Conservation (phyloP, 2,888 invertebrate species). For the Hirtodrosophila histrioides region DNA sequence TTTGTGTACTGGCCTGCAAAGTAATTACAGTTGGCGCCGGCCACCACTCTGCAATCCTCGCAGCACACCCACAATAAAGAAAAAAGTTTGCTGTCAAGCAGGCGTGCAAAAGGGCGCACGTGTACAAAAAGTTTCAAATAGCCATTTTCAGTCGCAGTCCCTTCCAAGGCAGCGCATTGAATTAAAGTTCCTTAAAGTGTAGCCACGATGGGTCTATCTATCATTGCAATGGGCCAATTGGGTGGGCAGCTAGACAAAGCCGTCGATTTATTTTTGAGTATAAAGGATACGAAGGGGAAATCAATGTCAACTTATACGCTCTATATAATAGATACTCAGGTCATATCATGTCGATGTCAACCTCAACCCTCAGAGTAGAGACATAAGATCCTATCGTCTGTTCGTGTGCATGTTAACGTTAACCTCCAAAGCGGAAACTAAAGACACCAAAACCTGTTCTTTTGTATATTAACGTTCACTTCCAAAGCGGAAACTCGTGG, state of each 20-base stretch:
- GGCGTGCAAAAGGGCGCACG: conserved; percentile 55
- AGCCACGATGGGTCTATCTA: conserved; percentile 6
- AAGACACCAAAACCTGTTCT: too few species aligned
- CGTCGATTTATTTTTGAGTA: background rate
- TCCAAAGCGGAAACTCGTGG: too few species aligned
- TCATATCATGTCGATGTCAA: too few species aligned
- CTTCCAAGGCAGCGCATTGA: background rate
- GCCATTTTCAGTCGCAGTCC: conserved; percentile 22
- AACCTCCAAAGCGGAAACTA: too few species aligned
- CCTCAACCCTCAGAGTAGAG: too few species aligned
- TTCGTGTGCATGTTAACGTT: too few species aligned
- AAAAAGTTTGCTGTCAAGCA: conserved; percentile 62
- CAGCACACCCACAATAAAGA: conserved; percentile 12
- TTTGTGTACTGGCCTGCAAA: conserved; percentile 50
- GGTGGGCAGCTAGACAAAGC: background rate
- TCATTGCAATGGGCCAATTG: background rate
- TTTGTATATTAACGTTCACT: too few species aligned
- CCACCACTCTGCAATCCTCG: conserved; percentile 9
- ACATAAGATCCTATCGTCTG: too few species aligned
- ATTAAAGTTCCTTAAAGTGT: conserved; percentile 28
- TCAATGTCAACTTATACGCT: too few species aligned
- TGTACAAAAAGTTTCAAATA: conserved; percentile 57
- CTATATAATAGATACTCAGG: too few species aligned
- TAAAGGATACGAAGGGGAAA: background rate
- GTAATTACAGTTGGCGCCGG: conserved; percentile 68